Evolutionary conservation across 2,113 vertebrate species (phyloP).

Genomic region (Cepphus grylle): DNA sequence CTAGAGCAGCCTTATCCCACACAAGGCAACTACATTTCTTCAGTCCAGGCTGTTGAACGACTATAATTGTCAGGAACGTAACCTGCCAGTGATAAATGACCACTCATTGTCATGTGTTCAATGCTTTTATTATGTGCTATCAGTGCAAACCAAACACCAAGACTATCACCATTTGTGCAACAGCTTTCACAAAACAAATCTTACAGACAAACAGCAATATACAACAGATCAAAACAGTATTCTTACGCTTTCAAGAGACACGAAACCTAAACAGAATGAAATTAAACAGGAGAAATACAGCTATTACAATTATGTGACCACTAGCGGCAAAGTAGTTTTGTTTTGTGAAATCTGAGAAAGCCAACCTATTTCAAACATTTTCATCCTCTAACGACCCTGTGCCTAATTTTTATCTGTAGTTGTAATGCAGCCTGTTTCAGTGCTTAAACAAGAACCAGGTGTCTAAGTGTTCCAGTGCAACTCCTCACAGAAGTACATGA

Average conservation of each 20-base stretch:
- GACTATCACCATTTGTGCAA: constrained; percentile 43
- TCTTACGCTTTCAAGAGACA: neutral
- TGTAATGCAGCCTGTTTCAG: neutral
- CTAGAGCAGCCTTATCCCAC: neutral
- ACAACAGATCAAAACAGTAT: neutral
- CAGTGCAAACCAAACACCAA: constrained; percentile 65
- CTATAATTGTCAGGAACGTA: neutral
- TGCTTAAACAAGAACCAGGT: neutral
- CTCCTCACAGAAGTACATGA: neutral
- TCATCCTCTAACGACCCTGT: neutral
- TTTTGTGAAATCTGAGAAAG: neutral
- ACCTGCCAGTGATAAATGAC: neutral
- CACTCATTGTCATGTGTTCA: constrained; percentile 53
- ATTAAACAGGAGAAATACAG: neutral
- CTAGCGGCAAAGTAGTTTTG: neutral
- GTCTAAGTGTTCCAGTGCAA: neutral
- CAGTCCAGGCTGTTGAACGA: neutral
- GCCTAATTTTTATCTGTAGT: neutral
- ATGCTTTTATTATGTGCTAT: constrained; percentile 77
- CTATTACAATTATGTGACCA: neutral
- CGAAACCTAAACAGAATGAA: neutral
- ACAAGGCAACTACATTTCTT: neutral
- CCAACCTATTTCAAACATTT: neutral
- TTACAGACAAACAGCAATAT: neutral
- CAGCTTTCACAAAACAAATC: constrained; percentile 27